Evolutionary conservation across 2,113 vertebrate species (phyloP), one percentile per base, ranked within the genome.

Genomic region (Pituophis catenifer): DNA sequence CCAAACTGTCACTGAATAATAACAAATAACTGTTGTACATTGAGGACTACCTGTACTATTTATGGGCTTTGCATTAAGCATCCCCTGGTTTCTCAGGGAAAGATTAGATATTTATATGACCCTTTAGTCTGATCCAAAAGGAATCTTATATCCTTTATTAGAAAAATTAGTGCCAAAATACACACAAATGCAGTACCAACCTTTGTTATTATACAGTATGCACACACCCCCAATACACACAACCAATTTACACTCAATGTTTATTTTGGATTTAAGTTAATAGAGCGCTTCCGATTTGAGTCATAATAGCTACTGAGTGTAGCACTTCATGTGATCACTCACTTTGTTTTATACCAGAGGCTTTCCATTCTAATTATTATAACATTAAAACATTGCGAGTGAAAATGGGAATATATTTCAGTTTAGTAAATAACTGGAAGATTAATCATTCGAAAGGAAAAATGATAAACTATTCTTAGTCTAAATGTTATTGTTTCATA

Each of bases 121-220:
- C 5, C 23, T n/a, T 53, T 52, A 52, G 50, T 53, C 86, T 53
- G 48, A 53, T 53, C 86, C 50, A 88, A 88, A 29, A 53, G 50
- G 50, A 23, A 29, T 88, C 5, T 52, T 53, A 88, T 52, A 88
- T 88, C 52, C 50, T 88, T 50, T 81, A 38, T 38, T 81, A 81
- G 17, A 81, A 21, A 81, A 44, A 44, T 54, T 88, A n/a, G 6
- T 52, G 48, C 52, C 48, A 53, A 50, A 87, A 50, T 53, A 53
- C 44, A 29, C 52, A 29, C 5, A 52, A 88, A 53, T 54, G 86
- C 50, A 88, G 50, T 52, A 88, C 26, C 44, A 53, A 88, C 24
- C 96, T 97, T 97, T 98, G 98, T 97, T 98, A 95, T 94, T 97
- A 96, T 98, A 98, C 97, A 98, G 96, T 48, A 94, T 52, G 94